Base-by-base conservation (phyloP, 2,888 invertebrate genomes). In the Teleiodes luculella region DNA sequence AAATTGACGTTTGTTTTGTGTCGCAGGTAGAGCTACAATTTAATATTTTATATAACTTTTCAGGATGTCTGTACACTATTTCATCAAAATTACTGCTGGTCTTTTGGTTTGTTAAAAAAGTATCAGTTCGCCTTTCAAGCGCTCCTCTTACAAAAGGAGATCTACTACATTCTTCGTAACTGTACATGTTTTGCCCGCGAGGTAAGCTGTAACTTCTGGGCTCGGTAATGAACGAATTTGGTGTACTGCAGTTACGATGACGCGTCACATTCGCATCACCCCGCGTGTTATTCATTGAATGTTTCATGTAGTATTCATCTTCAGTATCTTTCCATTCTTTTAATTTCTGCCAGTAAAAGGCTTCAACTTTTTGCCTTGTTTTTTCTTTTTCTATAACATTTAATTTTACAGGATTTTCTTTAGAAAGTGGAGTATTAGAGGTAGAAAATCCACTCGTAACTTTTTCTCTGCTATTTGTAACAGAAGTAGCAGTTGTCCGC, bases 311-410 rank as follows among this genome's bases (percentile, higher is more conserved):
- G 63, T 89, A 90, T 57, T 90, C 84, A 64, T 93, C 93, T 76
- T 93, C 92, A 70, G 91, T 91, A 46, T 92, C 85, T 66, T 92
- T 93, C 56, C 92, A 72, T 72, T 92, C 92, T 68, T 92, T 92
- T 53, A 94, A 76, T 68, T 93, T 92, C 63, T 93, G 92, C 93
- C 93, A 94, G 61, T 93, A 93, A 65, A 92, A 93, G 0, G 92
- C 93, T 71, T 94, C 93, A 0, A 92, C 91, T 68, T 88, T 91
- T 66, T 90, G 90, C 10, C 91, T 76, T 36, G 92, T 91, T 65
- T 90, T 91, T 61, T 91, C 88, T 74, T 91, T 91, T 57, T 90
- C 87, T 7, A 59, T 60, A 11, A 67, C 65, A 33, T 73, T 67
- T 6, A 66, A 65, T 53, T 62, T 63, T n/a, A 46, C 20, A 20